Evolutionary conservation across 2,888 invertebrate species (phyloP).

Genomic region (Pterobdella sp.): DNA sequence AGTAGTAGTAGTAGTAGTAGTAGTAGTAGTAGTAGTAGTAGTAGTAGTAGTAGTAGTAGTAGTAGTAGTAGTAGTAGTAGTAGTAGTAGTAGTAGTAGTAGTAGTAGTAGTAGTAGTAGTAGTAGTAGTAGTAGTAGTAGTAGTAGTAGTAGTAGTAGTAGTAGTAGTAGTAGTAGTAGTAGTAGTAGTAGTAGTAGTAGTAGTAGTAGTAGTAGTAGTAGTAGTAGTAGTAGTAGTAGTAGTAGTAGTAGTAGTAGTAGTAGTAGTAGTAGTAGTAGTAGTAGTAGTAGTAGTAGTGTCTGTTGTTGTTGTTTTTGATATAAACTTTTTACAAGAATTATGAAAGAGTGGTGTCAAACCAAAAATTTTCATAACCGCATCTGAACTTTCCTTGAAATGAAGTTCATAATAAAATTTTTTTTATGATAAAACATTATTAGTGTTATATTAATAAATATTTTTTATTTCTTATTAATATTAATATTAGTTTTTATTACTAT

Average conservation of each 20-base stretch:
- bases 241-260: slow-evolving; percentile 16
- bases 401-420: too few relatives aligned
- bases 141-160: slow-evolving; percentile 26
- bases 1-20: slow-evolving; percentile 2
- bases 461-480: too few relatives aligned
- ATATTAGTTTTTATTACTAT: too few relatives aligned
- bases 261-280: slow-evolving; percentile 15
- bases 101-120: slow-evolving; percentile 29
- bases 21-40: slow-evolving; percentile 18
- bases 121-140: slow-evolving; percentile 29
- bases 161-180: slow-evolving; percentile 27
- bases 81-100: slow-evolving; percentile 20
- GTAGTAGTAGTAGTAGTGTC: slow-evolving; percentile 5
- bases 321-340: too few relatives aligned
- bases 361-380: too few relatives aligned
- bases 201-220: slow-evolving; percentile 15
- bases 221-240: slow-evolving; percentile 16
- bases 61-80: slow-evolving; percentile 21
- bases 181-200: slow-evolving; percentile 11
- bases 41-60: slow-evolving; percentile 27
- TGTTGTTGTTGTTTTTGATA: background rate
- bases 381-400: too few relatives aligned
- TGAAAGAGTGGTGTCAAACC: too few relatives aligned
- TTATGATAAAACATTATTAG: too few relatives aligned
- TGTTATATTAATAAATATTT: too few relatives aligned